These are phyloP conservation scores for Hoplostethus atlanticus DNA, from an alignment of 2,797 vertebrate species.

Conservation along the genomic window DNA sequence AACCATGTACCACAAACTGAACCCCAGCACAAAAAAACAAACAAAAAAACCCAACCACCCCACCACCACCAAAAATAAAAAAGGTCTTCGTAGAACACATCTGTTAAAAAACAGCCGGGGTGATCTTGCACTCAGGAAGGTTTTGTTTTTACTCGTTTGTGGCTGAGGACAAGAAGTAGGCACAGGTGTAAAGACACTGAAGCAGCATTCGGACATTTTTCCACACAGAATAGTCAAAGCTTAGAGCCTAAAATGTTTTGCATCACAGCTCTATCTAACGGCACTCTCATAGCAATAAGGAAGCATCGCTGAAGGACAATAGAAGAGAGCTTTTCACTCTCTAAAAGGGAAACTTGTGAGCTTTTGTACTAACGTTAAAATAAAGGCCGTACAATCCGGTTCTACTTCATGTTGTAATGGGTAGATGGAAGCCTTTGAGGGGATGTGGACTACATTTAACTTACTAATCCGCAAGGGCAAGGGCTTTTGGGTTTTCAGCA, in stretches of 20 bases:
- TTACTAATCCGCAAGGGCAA: constrained; percentile 11
- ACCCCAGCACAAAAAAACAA: constrained; percentile 75
- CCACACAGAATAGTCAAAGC: constrained; percentile 61
- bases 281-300: constrained; percentile 5
- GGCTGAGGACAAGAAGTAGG: constrained; percentile 96
- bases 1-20: constrained; percentile 47
- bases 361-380: constrained; percentile 3
- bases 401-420: constrained; percentile 3
- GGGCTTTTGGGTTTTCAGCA: constrained; percentile 5
- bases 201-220: constrained; percentile 80
- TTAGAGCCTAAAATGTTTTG: constrained; percentile 13
- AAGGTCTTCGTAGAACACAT: constrained; percentile 91
- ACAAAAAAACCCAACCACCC: constrained; percentile 24
- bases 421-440: constrained; percentile 15
- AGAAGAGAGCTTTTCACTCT: constrained; percentile 16
- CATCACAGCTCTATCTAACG: not conserved
- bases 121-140: constrained; percentile 92
- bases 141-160: constrained; percentile 91
- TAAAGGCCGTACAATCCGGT: not conserved
- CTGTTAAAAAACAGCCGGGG: constrained; percentile 92
- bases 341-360: constrained; percentile 16
- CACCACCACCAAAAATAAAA: constrained; percentile 43
- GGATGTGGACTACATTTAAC: constrained; percentile 5
- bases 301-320: constrained; percentile 9
- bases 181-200: constrained; percentile 90